Evolutionary conservation across 2,113 vertebrate species (phyloP), one percentile per base, ranked within the genome.

Genomic region (Protobothrops mucrosquamatus): DNA sequence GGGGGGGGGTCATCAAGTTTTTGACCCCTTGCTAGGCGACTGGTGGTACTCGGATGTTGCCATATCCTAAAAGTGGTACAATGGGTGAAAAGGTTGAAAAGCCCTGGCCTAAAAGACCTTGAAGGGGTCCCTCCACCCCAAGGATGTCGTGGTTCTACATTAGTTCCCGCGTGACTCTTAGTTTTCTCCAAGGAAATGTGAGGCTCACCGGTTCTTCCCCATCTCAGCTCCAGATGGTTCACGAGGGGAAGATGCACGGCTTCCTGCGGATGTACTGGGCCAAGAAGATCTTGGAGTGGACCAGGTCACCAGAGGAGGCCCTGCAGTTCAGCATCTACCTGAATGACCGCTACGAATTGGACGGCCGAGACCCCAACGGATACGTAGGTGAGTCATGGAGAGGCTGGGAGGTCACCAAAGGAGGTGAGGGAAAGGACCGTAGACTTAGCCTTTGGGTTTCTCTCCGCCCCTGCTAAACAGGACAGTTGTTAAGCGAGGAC

Each of bases 241-340:
- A 0, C 14, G 98, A 99, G 92, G 99, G 98, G 85, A 99, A 99
- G 97, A 98, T 99, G 98, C 98, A 99, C 0, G 98, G 98, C 8
- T 99, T 98, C 96, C 55, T 99, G 91, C 96, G 98, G 85, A 99
- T 99, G 99, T 99, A 99, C 95, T 99, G 99, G 98, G 99, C 99
- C 94, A 99, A 99, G 95, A 99, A 99, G 96, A 99, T 99, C 90
- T 96, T 99, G 94, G 99, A 99, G 97, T 99, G 98, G 98, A 99
- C 98, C 0, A 92, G 2, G 0, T 98, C 98, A 1, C 98, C 99
- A 0, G 98, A 98, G 93, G 98, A 99, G 94, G 98, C 98, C 2
- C 97, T 99, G 29, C 96, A 94, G 20, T 98, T 98, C 26, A 97
- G 98, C 89, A 97, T 99, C 61, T 98, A 98, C 96, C 97, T 99